A percentile compares a stretch with the other conserved stretches of the same genome.
These are phyloP conservation scores for Geotrypetes seraphini DNA, from an alignment of 2,797 vertebrate genomes.

Conservation along the genomic window DNA sequence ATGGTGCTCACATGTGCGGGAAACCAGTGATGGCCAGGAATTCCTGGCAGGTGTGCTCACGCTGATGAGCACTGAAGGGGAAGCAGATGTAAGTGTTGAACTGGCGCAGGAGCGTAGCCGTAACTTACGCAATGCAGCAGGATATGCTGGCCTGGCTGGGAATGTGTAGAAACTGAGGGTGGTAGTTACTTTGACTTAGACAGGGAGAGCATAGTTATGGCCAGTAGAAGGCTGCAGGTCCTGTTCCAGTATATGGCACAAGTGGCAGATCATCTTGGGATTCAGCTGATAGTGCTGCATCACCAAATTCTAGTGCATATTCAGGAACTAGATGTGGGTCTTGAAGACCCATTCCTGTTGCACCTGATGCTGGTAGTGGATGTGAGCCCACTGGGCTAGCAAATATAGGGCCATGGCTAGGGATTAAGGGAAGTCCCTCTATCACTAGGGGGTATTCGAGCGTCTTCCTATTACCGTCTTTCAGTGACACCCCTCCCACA, in stretches of 20 bases:
- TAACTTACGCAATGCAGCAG: background rate
- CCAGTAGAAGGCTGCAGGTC: constrained; percentile 1
- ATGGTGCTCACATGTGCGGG: background rate
- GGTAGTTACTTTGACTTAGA: constrained; percentile 1
- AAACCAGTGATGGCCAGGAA: constrained; percentile 1
- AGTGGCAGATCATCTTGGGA: background rate
- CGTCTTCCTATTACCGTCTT: no score
- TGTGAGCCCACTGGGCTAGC: background rate
- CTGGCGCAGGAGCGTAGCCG: background rate
- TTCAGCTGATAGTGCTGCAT: constrained; percentile 1
- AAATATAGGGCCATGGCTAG: background rate
- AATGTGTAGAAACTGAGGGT: background rate
- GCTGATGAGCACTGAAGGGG: background rate
- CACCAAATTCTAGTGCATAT: constrained; percentile 1
- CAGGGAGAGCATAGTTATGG: background rate
- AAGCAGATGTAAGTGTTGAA: background rate
- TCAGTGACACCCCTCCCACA: no score
- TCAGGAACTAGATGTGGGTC: background rate
- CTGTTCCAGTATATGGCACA: background rate
- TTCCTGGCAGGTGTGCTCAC: background rate
- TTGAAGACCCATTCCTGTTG: constrained; percentile 2
- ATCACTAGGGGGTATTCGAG: no score
- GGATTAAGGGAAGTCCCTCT: no score
- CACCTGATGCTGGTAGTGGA: background rate
- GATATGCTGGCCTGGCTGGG: constrained; percentile 4